phyloP scores from a whole-genome alignment of 35 echinoderm and acorn worm genomes.

The Holothuria glaberrima region DNA sequence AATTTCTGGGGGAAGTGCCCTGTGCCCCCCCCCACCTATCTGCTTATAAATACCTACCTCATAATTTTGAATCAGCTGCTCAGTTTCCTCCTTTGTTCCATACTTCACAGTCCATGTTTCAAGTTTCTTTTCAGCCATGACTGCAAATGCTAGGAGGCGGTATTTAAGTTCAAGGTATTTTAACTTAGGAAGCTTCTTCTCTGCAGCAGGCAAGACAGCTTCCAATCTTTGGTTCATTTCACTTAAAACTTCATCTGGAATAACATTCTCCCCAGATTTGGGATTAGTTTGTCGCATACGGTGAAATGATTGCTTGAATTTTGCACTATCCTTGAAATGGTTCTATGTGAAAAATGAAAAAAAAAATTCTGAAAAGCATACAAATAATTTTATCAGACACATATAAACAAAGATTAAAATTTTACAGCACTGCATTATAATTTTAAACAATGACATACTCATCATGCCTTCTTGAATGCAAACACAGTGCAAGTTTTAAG shows the following conservation, averaged over 20 bases:
- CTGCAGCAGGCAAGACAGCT: slow-evolving; percentile 51
- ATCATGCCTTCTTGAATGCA: no score
- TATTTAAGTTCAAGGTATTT: slow-evolving; percentile 93
- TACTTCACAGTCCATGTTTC: slow-evolving; percentile 95
- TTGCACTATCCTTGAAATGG: slow-evolving; percentile 70
- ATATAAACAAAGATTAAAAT: no score
- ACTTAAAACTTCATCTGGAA: slow-evolving; percentile 67
- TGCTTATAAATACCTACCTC: slow-evolving; percentile 46
- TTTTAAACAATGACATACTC: no score
- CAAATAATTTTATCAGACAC: no score
- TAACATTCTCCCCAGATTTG: slow-evolving; percentile 46
- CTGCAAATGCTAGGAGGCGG: slow-evolving; percentile 81
- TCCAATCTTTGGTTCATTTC: slow-evolving; percentile 77
- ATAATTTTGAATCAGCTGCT: slow-evolving; percentile 71
- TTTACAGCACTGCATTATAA: no score
- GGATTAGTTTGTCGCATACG: slow-evolving; percentile 67
- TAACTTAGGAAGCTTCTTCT: slow-evolving; percentile 63
- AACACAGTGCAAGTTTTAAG: no score
- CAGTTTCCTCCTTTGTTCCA: slow-evolving; percentile 70
- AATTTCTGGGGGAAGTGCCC: neutral
- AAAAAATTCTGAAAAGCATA: no score
- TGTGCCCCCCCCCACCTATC: no score
- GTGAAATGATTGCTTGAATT: slow-evolving; percentile 64
- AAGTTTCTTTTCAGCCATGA: slow-evolving; percentile 98
- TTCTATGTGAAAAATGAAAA: slow-evolving; percentile 40